These are phyloP conservation scores for Microctenopoma steveboyesi DNA, from an alignment of 2,797 vertebrate species.

Conservation along the genomic window DNA sequence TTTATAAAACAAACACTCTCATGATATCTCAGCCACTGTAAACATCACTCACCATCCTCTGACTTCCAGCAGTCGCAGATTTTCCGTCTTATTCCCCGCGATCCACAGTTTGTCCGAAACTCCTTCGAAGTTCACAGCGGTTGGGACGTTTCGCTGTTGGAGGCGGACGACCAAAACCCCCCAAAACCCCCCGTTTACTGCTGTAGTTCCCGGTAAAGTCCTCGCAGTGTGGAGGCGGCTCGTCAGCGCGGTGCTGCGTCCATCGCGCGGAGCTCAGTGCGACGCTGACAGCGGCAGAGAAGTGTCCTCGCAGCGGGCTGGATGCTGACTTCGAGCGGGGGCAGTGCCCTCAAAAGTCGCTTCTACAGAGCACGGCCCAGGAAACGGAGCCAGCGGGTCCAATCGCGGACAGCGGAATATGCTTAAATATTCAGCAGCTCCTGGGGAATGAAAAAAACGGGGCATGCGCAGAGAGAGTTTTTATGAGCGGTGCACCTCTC, in stretches of 20 bases:
- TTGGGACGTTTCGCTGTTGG: not conserved
- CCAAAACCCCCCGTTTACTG: conserved; percentile 30
- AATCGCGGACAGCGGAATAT: conserved; percentile 45
- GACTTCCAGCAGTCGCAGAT: conserved; percentile 37
- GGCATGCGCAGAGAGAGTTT: conserved; percentile 60
- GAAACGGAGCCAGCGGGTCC: conserved; percentile 58
- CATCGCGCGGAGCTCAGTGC: conserved; percentile 54
- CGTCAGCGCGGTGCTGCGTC: conserved; percentile 70
- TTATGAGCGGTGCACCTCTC: conserved; percentile 44
- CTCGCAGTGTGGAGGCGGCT: conserved; percentile 57
- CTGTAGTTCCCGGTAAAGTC: conserved; percentile 51
- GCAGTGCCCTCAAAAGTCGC: conserved; percentile 44
- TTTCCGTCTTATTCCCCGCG: conserved; percentile 29
- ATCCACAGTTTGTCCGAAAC: conserved; percentile 39
- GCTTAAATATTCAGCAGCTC: conserved; percentile 72
- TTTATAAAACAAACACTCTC: conserved; percentile 2
- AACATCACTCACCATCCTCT: conserved; percentile 77
- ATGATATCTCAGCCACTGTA: conserved; percentile 7
- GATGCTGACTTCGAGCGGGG: conserved; percentile 23
- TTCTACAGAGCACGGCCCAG: conserved; percentile 60
- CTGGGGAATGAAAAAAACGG: conserved; percentile 22
- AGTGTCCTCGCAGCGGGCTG: conserved; percentile 10
- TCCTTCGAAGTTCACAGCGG: conserved; percentile 29
- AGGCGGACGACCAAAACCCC: conserved; percentile 28
- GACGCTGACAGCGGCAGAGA: conserved; percentile 45